A percentile compares a stretch with the other conserved stretches of the same genome.
Conservation (phyloP, 2,113 vertebrate genomes). For the Anarhynchus alexandrinus region DNA sequence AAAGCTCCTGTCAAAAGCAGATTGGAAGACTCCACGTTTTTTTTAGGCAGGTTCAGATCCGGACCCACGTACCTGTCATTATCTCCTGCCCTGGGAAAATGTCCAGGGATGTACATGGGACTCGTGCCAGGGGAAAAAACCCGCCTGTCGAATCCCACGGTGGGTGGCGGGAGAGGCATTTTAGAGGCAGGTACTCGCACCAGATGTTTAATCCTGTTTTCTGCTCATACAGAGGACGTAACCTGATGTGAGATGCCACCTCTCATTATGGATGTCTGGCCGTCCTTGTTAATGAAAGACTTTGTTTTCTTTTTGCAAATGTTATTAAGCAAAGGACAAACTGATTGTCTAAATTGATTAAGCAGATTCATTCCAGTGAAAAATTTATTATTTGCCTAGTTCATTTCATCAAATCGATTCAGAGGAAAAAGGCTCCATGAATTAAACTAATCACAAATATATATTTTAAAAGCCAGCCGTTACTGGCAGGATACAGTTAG, state of each 20-base stretch:
- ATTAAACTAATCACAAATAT: conserved; percentile 64
- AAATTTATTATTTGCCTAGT: conserved; percentile 48
- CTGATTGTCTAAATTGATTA: conserved; percentile 70
- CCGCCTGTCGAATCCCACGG: background rate
- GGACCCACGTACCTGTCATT: background rate
- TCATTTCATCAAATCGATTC: conserved; percentile 50
- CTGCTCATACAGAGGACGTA: background rate
- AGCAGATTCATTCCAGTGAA: conserved; percentile 63
- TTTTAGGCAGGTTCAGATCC: background rate
- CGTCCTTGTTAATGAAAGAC: conserved; percentile 48
- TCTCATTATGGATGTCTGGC: conserved; percentile 14
- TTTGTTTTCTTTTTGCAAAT: conserved; percentile 62
- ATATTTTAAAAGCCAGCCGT: conserved; percentile 39
- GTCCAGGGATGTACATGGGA: background rate
- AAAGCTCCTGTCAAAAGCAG: background rate
- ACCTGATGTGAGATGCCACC: background rate
- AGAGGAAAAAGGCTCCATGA: conserved; percentile 17
- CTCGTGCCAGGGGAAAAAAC: background rate
- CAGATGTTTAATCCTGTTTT: conserved; percentile 26
- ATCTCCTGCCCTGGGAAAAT: background rate
- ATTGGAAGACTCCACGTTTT: background rate
- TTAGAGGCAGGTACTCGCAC: background rate
- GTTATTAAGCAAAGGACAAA: conserved; percentile 61
- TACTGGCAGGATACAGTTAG: conserved; percentile 7
- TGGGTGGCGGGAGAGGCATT: background rate